These are phyloP conservation scores for Rhimphoctona megacephalus DNA, from an alignment of 2,888 invertebrate genomes.

Conservation along the genomic window DNA sequence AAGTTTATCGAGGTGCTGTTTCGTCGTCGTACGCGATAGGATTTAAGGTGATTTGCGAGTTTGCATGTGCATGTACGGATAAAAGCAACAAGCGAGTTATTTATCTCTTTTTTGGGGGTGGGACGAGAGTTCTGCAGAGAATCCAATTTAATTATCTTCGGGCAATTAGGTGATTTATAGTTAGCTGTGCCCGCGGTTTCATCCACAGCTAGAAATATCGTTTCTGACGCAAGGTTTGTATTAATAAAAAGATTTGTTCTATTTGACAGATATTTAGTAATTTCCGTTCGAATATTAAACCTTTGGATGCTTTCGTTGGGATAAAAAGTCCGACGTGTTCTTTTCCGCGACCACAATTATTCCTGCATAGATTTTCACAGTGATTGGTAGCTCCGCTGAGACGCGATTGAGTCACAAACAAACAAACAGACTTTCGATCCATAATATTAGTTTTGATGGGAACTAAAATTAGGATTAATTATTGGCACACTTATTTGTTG, in stretches of 20 bases:
- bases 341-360: neutral
- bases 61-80: neutral
- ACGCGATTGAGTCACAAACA: neutral
- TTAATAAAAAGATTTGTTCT: neutral
- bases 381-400: neutral
- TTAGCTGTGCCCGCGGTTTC: neutral
- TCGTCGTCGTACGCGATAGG: slow-evolving; percentile 33
- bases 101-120: neutral
- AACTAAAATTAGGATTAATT: neutral
- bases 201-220: neutral
- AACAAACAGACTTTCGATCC: neutral
- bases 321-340: neutral
- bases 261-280: too few species aligned
- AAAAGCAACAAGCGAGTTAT: neutral
- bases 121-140: neutral
- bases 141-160: neutral
- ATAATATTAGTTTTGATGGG: neutral
- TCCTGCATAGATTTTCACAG: neutral
- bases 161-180: neutral
- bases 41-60: slow-evolving; percentile 7
- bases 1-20: slow-evolving; percentile 30
- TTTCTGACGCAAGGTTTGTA: neutral
- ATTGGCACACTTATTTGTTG: neutral
- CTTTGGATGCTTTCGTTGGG: neutral
- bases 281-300: too few species aligned